Evolutionary conservation across 1,140 invertebrate genomes (phyloP).

Genomic region (Drosophila busckii): DNA sequence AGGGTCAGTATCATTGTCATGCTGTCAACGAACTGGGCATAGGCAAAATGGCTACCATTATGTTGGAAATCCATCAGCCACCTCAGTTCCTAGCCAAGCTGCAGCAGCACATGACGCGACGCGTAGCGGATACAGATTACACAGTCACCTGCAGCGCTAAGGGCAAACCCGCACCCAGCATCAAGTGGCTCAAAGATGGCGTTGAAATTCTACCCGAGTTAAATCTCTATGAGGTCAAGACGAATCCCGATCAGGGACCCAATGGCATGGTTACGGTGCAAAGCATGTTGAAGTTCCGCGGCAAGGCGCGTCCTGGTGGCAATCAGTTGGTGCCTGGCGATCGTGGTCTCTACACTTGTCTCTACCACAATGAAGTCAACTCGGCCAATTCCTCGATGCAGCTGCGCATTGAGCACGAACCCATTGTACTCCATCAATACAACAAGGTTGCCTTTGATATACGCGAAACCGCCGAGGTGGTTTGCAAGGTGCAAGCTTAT

Average conservation of each 20-base stretch:
- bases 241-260: slow-evolving; percentile 86
- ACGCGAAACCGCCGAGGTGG: slow-evolving; percentile 89
- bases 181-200: slow-evolving; percentile 93
- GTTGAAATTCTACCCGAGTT: slow-evolving; percentile 86
- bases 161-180: slow-evolving; percentile 90
- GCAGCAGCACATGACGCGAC: slow-evolving; percentile 89
- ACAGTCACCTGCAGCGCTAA: slow-evolving; percentile 90
- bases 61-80: slow-evolving; percentile 91
- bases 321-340: slow-evolving; percentile 90
- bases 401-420: slow-evolving; percentile 93
- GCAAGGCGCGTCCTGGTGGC: slow-evolving; percentile 85
- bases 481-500: slow-evolving; percentile 93
- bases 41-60: slow-evolving; percentile 89
- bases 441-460: slow-evolving; percentile 94
- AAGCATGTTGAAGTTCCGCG: slow-evolving; percentile 89
- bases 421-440: slow-evolving; percentile 90
- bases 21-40: slow-evolving; percentile 92
- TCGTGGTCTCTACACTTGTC: slow-evolving; percentile 91
- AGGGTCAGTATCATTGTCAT: slow-evolving; percentile 93
- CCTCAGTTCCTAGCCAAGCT: slow-evolving; percentile 90
- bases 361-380: slow-evolving; percentile 94
- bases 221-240: slow-evolving; percentile 89
- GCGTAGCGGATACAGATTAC: slow-evolving; percentile 90
- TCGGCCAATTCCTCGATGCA: slow-evolving; percentile 92
- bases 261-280: slow-evolving; percentile 90